Base-by-base conservation (phyloP, 1,140 invertebrate species). In the Papilio helenus region DNA sequence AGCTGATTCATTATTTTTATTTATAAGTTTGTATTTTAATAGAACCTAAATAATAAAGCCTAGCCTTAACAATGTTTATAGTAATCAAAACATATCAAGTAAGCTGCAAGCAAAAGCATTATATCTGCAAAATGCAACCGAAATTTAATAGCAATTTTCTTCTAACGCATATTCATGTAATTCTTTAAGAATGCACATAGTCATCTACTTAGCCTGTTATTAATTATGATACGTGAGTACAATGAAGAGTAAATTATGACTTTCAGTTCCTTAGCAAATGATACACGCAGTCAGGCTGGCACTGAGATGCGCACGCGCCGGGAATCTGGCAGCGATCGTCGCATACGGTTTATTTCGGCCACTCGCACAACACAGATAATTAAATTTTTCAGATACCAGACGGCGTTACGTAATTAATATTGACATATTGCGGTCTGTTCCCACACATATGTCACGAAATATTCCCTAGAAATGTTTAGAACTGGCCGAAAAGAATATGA, bases 351-450 rank as follows among this genome's bases (percentile, higher is more conserved):
- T 90, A 92, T 90, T 92, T 90, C 85, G 83, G 86, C 86, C 79
- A 86, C 83, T 80, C 82, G 83, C 83, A 23, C 80, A 84, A 89
- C 87, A 83, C 86, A 85, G 88, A 90, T 90, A 90, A 90, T 90
- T 86, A 89, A 80, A 92, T 92, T 90, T 88, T 87, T 87, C 83
- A 87, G 89, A 90, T 91, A 89, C 90, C 89, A 92, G 88, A 90
- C 90, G 72, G 81, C 74, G 71, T 89, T 88, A 86, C 86, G 85
- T 79, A 85, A 88, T 82, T 80, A 73, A 61, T 86, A 86, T 86
- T 90, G 83, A 87, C 87, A 74, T 49, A 74, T 51, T 74, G 72
- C 72, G 72, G 9, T 2, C 9, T 74, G 20, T 49, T 68, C 49
- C 34, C 26, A 72, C 34, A 29, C 74, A 71, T 73, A 73, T 77